phyloP scores from a whole-genome alignment of 2,797 vertebrate species.

The Trichosurus vulpecula region DNA sequence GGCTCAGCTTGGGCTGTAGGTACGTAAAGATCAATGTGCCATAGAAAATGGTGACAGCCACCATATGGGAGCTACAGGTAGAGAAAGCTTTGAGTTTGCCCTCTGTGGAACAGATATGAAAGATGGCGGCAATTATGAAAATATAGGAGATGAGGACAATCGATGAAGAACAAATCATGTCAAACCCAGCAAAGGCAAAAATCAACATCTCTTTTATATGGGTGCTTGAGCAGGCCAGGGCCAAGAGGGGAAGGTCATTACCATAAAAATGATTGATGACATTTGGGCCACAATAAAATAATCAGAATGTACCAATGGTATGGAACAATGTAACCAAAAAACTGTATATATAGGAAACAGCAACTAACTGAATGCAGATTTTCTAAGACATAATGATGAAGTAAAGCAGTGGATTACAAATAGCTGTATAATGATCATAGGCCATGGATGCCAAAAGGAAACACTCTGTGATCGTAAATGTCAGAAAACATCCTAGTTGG shows the following conservation, averaged over 20 bases:
- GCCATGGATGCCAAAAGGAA: constrained; percentile 78
- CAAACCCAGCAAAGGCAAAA: constrained; percentile 72
- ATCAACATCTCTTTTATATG: constrained; percentile 69
- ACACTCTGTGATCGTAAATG: constrained; percentile 69
- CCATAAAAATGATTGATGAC: constrained; percentile 78
- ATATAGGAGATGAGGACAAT: constrained; percentile 71
- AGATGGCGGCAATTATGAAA: constrained; percentile 59
- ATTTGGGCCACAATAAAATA: constrained; percentile 71
- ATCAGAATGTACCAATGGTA: constrained; percentile 65
- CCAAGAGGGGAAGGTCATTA: constrained; percentile 65
- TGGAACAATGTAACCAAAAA: constrained; percentile 63
- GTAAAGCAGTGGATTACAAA: constrained; percentile 73
- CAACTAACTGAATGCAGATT: constrained; percentile 60
- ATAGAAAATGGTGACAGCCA: constrained; percentile 66
- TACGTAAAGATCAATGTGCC: constrained; percentile 78
- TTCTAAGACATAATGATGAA: constrained; percentile 55
- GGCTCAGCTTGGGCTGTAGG: constrained; percentile 69
- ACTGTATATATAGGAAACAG: constrained; percentile 54
- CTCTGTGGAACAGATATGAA: constrained; percentile 53
- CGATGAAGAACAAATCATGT: constrained; percentile 72
- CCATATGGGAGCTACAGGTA: constrained; percentile 66
- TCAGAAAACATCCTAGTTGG: constrained; percentile 72
- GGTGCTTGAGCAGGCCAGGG: constrained; percentile 71
- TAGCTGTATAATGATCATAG: constrained; percentile 69
- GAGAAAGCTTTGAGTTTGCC: constrained; percentile 70